Base-by-base conservation (phyloP, 2,888 invertebrate species). In the Zygaena filipendulae region DNA sequence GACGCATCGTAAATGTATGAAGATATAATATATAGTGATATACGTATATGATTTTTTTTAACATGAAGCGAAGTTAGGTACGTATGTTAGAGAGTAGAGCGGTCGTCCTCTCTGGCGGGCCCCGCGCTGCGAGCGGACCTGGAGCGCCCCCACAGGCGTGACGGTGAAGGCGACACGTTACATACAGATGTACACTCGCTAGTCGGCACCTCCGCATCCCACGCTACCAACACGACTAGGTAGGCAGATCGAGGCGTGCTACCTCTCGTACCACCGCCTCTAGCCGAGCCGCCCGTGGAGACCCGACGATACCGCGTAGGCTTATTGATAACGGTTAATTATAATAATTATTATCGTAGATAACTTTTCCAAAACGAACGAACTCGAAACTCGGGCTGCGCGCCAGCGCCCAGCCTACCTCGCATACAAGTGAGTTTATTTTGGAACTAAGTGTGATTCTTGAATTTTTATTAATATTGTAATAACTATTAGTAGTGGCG, bases 401-500 rank as follows among this genome's bases (percentile, higher is more conserved):
- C 79, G 75, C 66, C 54, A 59, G 77, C 75, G 74, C 77, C 59
- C 79, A 79, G 79, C 85, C 85, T 85, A 83, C 85, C 85, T 86
- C 85, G 85, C 85, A 86, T 77, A 83, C 82, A 85, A 86, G 85
- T 86, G 85, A 86, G 85, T 86, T 86, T 84, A 84, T 85, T 86
- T 85, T 85, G 85, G 85, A 81, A 85, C 84, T 85, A 85, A 84
- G 85, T 86, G 85, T 86, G 85, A 85, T 85, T 85, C 84, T 85
- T 85, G 84, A 77, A 79, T 80, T 81, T 80, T 81, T 77, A 80
- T 79, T 80, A 70, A 75, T 80, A 79, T 79, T 74, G 72, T 80
- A 79, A 77, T 70, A 69, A 75, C 74, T 74, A 71, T 75, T 74
- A 71, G 77, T 79, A 77, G 77, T 70, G 64, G 71, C 71, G 60